Conservation (phyloP, 2,888 invertebrate species). For the Stenodera caucasica region DNA sequence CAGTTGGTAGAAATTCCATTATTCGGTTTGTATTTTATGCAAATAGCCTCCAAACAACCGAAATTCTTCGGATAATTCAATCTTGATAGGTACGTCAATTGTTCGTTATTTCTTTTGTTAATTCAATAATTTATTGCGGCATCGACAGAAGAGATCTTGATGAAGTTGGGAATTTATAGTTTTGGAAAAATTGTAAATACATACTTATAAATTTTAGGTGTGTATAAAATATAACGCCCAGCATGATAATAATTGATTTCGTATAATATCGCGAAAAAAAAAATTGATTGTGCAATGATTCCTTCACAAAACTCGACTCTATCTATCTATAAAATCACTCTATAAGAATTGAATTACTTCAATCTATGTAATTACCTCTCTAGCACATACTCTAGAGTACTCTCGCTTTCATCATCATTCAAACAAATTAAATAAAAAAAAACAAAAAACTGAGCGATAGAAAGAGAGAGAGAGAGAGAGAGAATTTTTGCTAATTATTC, state of each 20-base stretch:
- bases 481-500: constrained; percentile 17
- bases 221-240: constrained; percentile 5
- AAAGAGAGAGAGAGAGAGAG: not conserved
- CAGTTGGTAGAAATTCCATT: too few relatives aligned
- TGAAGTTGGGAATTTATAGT: too few relatives aligned
- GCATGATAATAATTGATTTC: not conserved
- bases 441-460: not conserved
- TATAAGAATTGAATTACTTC: not conserved
- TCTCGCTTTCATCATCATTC: not conserved
- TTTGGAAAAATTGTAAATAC: not conserved
- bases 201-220: too few relatives aligned
- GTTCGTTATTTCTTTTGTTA: too few relatives aligned
- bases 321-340: not conserved
- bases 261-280: not conserved
- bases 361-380: not conserved
- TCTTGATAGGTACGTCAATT: too few relatives aligned
- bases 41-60: too few relatives aligned
- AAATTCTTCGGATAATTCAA: too few relatives aligned
- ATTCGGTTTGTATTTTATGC: too few relatives aligned
- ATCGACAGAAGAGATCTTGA: too few relatives aligned
- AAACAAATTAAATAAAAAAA: too few relatives aligned
- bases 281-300: not conserved
- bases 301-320: not conserved
- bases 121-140: too few relatives aligned
- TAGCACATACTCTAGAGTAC: not conserved